Evolutionary conservation across 2,113 vertebrate species (phyloP), one percentile per base, ranked within the genome.

Genomic region (Varanus salvator): DNA sequence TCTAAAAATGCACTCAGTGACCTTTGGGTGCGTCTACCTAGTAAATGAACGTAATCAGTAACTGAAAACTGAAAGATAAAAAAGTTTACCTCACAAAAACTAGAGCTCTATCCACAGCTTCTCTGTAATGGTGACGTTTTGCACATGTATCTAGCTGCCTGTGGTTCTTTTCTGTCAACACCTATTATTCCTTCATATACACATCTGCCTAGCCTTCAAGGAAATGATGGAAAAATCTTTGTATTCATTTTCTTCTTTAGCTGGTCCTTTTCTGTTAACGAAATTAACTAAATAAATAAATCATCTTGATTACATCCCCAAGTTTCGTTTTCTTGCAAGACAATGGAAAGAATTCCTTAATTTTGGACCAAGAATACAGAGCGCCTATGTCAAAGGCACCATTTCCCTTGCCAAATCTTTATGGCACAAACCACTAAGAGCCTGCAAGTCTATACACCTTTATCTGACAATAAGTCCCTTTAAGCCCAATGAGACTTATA

Each of bases 121-220:
- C 69, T 89, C 77, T 57, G 82, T 91, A 96, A 93, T 52, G 84
- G 76, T 93, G 90, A 93, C 69, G 93, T 94, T 95, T 95, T 91
- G 93, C 91, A 95, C 95, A 94, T 94, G 91, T 92, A 93, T 94
- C 91, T 89, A 92, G 93, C 94, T 94, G 88, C 78, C 90, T 95
- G 64, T 92, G 87, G 93, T 96, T 96, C 92, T 97, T 92, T 96
- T 94, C 93, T 95, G 93, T 96, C 95, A 94, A 91, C 95, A 93
- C 94, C 91, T 92, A 90, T 96, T 93, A 93, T 94, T 95, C 94
- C 11, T 71, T 88, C 88, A 92, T 78, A 93, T 83, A 93, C 93
- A 95, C 93, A 95, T 95, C 94, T 94, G 87, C 93, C 93, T 90
- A 91, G 91, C 94, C 93, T 94, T 94, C 91, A 96, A 87, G 78